Evolutionary conservation across 2,797 vertebrate genomes (phyloP), one percentile per base, ranked within the genome.

Genomic region (Hydrolagus colliei): DNA sequence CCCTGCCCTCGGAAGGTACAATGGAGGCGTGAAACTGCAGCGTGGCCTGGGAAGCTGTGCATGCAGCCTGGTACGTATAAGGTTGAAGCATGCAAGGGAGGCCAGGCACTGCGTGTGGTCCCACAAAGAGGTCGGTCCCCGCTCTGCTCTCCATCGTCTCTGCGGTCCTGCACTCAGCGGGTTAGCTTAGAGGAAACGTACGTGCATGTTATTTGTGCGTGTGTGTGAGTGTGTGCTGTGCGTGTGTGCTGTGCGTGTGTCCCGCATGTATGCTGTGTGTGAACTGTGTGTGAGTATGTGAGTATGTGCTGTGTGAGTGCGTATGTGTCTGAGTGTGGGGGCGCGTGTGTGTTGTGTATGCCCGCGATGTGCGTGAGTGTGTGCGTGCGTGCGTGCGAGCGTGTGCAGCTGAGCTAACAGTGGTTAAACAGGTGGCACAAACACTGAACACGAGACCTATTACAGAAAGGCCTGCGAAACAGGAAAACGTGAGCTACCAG

Each of bases 401-500:
- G 27, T 52, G 41, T 52, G 41, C 41, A 68, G 8, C 78, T 67
- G 20, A 22, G 67, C 65, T 67, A 35, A 82, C 67, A 67, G 14
- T 82, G 78, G 41, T 68, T 32, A 82, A 82, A 82, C 27, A 35
- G 18, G 32, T 20, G 62, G 20, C 63, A 65, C 12, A 82, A 62
- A 41, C 63, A 35, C 68, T 68, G 18, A 82, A 80, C 62, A 82
- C 67, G 16, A 32, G 5, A 71, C 10, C 16, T 9, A 52, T 84
- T 84, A 68, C 79, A 68, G 41, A 82, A 82, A 32, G 14, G 32
- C 27, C 63, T 82, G 79, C 79, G 35, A 82, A 65, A 65, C 63
- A 67, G 5, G 63, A 80, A 18, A 32, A 6, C 41, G 18, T 82
- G 52, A 61, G 10, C 41, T 61, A n/a, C n/a, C 41, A 67, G 27